phyloP scores from a whole-genome alignment of 2,113 vertebrate genomes.

The Callocephalon fimbriatum region DNA sequence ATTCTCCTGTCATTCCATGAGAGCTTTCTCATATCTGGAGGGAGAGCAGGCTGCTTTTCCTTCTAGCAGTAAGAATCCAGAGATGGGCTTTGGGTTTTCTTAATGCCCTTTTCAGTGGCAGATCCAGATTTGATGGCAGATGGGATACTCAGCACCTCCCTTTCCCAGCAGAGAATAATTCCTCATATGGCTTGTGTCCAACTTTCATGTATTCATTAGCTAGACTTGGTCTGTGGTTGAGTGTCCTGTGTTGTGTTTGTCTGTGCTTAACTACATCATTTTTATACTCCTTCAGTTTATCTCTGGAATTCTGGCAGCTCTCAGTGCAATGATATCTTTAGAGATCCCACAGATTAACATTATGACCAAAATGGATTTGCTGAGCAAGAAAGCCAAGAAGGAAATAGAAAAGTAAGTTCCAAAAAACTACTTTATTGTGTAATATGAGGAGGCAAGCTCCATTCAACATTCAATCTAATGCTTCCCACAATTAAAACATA shows the following conservation, averaged over 20 bases:
- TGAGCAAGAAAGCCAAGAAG: slow-evolving; percentile 93
- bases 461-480: not conserved
- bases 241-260: not conserved
- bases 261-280: not conserved
- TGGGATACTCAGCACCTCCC: not conserved
- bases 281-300: slow-evolving; percentile 84
- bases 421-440: not conserved
- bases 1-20: not conserved
- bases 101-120: not conserved
- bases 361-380: slow-evolving; percentile 99
- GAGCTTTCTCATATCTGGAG: not conserved
- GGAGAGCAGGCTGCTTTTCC: not conserved
- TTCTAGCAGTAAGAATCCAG: not conserved
- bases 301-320: slow-evolving; percentile 94
- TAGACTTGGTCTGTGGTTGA: not conserved
- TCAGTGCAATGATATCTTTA: slow-evolving; percentile 94
- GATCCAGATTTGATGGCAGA: not conserved
- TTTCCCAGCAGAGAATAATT: not conserved
- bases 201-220: not conserved
- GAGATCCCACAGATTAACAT: slow-evolving; percentile 96
- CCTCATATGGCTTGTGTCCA: accelerated
- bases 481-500: not conserved
- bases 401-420: slow-evolving; percentile 94
- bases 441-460: not conserved
- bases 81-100: not conserved